These are phyloP conservation scores for Ecdyonurus torrentis DNA, from an alignment of 2,888 invertebrate species.

Conservation along the genomic window DNA sequence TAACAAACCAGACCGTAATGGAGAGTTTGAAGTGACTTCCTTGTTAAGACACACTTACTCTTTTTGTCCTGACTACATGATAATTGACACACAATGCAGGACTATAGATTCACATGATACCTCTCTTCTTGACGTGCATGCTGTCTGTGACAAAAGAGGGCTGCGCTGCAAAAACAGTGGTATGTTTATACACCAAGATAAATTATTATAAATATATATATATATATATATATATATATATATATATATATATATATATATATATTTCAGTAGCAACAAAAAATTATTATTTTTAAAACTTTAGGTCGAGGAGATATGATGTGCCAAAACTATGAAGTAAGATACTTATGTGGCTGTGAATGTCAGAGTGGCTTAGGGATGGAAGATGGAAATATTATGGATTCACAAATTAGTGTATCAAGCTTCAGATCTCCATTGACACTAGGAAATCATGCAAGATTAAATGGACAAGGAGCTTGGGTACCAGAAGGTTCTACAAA, in stretches of 20 bases:
- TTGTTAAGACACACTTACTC: constrained; percentile 12
- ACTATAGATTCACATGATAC: not conserved
- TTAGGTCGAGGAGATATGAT: not conserved
- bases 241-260: too few relatives aligned
- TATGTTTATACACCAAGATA: constrained; percentile 6
- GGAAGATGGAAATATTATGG: constrained; percentile 15
- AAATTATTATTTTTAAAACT: constrained; percentile 2
- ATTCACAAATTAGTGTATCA: constrained; percentile 14
- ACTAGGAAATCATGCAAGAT: constrained; percentile 14
- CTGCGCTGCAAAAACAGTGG: constrained; percentile 15
- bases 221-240: too few relatives aligned
- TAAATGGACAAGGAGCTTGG: constrained; percentile 16
- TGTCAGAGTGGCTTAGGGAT: constrained; percentile 17
- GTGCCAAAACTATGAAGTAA: constrained; percentile 16
- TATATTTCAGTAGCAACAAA: too few relatives aligned
- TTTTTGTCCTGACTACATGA: constrained; percentile 15
- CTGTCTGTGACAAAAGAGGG: constrained; percentile 12
- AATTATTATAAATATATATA: too few relatives aligned
- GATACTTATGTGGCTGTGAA: constrained; percentile 15
- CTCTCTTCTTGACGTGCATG: constrained; percentile 4
- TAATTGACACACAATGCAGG: constrained; percentile 16
- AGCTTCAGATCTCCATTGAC: constrained; percentile 11
- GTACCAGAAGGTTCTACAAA: constrained; percentile 10
- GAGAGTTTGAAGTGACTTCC: constrained; percentile 14
- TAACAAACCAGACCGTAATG: constrained; percentile 14